Base-by-base conservation (phyloP, 2,797 vertebrate species). In the Mustela erminea region DNA sequence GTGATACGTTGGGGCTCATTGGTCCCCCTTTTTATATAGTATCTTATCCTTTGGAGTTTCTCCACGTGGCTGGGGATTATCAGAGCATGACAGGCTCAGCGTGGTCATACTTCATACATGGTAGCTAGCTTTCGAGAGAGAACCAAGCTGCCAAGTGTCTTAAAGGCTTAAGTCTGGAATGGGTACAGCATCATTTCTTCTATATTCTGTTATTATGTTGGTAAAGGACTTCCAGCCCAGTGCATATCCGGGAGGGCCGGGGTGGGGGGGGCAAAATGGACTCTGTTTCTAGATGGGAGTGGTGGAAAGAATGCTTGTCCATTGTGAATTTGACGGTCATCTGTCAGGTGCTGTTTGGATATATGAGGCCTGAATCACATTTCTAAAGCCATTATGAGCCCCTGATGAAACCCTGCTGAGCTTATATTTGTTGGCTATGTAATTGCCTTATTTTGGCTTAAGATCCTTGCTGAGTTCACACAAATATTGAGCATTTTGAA, bases 401-500 rank as follows among this genome's bases (percentile, higher is more conserved):
- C 70, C 15, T 32, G 62, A 74, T 91, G 70, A 88, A 46, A n/a
- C 43, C 78, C 89, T 94, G n/a, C 78, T 96, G 74, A 86, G 87
- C n/a, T 96, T 84, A 43, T 72, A 58, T 94, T 92, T 85, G 21
- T 62, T 82, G 56, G 18, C 85, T 94, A 6, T 58, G 32, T 93
- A 84, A 96, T 88, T 85, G 87, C 78, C 84, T 96, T 35, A 70
- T 81, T 86, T 70, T 89, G 62, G 75, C 54, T 90, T 93, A 70
- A 75, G 64, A 64, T 87, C 60, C 54, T 97, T 21, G 25, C 72
- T 93, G 93, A 95, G 66, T 92, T 92, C 38, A 83, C 74, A 96
- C 32, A 84, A 96, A 93, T 89, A 83, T 70, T 32, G 70, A 89
- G 49, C 46, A 93, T 91, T 96, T 95, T 74, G 54, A 90, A 93